phyloP scores from a whole-genome alignment of 2,113 vertebrate species.

The Cyprinodon tularosa region DNA sequence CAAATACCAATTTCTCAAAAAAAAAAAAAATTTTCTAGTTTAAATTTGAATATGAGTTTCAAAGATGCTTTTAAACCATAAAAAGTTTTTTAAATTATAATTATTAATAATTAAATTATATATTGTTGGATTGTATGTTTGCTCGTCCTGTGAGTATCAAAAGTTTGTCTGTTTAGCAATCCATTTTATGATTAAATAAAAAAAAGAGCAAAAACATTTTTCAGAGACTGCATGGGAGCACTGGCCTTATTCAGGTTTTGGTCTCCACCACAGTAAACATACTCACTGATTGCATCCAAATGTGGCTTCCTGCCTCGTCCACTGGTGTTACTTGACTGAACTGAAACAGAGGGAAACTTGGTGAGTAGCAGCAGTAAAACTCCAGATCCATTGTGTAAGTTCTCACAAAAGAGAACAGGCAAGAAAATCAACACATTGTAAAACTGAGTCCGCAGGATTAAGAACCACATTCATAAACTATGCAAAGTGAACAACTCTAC shows the following conservation, averaged over 20 bases:
- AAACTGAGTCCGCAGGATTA: constrained; percentile 26
- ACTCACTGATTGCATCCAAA: constrained; percentile 79
- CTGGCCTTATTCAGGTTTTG: constrained; percentile 27
- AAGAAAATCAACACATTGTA: constrained; percentile 55
- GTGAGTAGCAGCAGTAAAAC: constrained; percentile 38
- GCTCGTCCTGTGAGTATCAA: constrained; percentile 43
- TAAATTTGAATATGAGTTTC: constrained; percentile 31
- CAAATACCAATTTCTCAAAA: constrained; percentile 11
- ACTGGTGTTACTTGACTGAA: constrained; percentile 79
- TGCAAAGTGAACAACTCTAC: constrained; percentile 33
- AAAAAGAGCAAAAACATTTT: constrained; percentile 22
- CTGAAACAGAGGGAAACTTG: constrained; percentile 72
- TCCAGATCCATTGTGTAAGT: constrained; percentile 6
- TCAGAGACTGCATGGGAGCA: constrained; percentile 13
- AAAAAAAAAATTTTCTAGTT: constrained; percentile 5
- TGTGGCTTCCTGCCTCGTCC: constrained; percentile 71
- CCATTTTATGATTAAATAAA: constrained; percentile 37
- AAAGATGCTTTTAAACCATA: constrained; percentile 27
- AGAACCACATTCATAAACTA: constrained; percentile 48
- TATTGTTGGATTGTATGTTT: constrained; percentile 66
- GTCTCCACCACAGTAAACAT: constrained; percentile 54
- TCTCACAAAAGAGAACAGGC: constrained; percentile 38
- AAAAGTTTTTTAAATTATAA: constrained; percentile 38
- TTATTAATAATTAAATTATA: constrained; percentile 15
- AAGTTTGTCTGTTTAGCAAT: constrained; percentile 39